Base-by-base conservation (phyloP, 2,888 invertebrate species). In the Punctoribates punctum region DNA sequence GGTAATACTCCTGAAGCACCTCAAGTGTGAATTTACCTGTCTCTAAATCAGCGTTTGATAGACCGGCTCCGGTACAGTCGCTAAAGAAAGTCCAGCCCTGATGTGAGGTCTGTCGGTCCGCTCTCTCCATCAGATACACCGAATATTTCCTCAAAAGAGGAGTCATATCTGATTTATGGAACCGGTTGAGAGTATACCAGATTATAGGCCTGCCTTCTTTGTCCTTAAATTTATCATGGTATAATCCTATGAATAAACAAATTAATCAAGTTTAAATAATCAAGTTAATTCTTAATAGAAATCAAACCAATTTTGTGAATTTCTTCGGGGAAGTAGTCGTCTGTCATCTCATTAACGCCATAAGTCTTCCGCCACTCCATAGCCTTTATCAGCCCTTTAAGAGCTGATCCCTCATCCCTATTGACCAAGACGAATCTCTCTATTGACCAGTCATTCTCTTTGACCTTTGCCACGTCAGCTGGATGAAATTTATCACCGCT, bases 1-100 rank as follows among this genome's bases (percentile, higher is more conserved):
- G 96, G 84, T 95, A 96, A 83, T 95, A 94, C 25, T 87, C 85
- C 83, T 95, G 94, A 82, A 96, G 92, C 27, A 93, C 87, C 27
- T 88, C 89, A 79, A 96, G 94, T 79, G 95, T 86, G 82, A 92
- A 94, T 82, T 91, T 92, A 0, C 91, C 91, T 76, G 94, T 88
- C 27, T 96, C 96, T 90, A 96, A 90, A 83, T 97, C 96, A 83
- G 74, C 11, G 46, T 76, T 76, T 0, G 25, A 6, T 60, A 77
- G 20, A 3, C 74, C 73, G 17, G 46, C 46, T 11, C 76, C 76
- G 9, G 25, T 20, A 0, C 42, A 17, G 42, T 77, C 77, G 34
- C 34, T 74, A 8, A 77, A 74, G 0, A 77, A 8, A 23, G 54
- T 29, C 54, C 70, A 42, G 20, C 76, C 77, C 60, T 73, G 65